A percentile compares a stretch with the other conserved stretches of the same genome.
Evolutionary conservation across 2,797 vertebrate species (phyloP).

Genomic region (Valencia hispanica): DNA sequence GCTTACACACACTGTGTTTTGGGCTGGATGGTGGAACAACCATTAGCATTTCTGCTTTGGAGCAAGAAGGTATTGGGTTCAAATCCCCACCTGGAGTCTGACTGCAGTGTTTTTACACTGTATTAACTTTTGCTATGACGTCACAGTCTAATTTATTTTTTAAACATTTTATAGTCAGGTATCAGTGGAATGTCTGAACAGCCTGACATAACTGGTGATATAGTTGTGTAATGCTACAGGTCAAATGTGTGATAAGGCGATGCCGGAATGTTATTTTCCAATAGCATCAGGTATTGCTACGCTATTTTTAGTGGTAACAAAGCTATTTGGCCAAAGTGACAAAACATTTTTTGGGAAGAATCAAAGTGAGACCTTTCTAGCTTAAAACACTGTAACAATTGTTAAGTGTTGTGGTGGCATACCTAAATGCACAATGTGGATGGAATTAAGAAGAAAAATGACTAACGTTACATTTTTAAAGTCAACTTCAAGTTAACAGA

Average conservation of each 20-base stretch:
- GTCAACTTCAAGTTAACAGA: too few species aligned
- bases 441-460: neutral
- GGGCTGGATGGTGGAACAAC: too few species aligned
- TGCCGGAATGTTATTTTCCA: too few species aligned
- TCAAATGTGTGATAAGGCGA: neutral
- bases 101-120: too few species aligned
- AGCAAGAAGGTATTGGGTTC: too few species aligned
- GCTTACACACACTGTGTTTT: too few species aligned
- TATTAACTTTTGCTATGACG: too few species aligned
- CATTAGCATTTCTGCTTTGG: too few species aligned
- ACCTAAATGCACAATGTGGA: neutral
- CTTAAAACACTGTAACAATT: neutral
- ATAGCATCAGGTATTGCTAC: too few species aligned
- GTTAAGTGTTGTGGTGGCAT: neutral
- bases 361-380: neutral
- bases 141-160: too few species aligned
- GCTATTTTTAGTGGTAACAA: neutral
- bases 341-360: neutral
- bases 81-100: too few species aligned
- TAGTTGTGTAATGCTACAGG: neutral
- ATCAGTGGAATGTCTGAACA: neutral
- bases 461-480: neutral
- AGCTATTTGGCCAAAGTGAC: neutral
- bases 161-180: too few species aligned
- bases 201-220: neutral